Conservation (phyloP, 2,888 invertebrate genomes). For the Drosophila acutilabella region DNA sequence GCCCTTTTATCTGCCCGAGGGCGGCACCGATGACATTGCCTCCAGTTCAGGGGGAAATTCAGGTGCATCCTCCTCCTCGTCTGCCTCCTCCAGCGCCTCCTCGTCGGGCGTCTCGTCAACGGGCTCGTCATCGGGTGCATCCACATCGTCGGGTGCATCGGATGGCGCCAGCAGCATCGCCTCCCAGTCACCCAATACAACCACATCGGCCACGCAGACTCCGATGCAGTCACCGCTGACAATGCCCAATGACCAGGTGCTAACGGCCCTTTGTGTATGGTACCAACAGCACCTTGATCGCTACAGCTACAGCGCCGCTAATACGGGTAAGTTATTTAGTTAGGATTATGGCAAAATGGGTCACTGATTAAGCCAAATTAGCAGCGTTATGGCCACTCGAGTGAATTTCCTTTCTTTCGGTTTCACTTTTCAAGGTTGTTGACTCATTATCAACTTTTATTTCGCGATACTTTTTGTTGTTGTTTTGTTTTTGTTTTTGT, state of each 20-base stretch:
- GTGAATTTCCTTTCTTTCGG: conserved; percentile 46
- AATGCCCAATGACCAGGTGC: conserved; percentile 82
- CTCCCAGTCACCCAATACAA: conserved; percentile 84
- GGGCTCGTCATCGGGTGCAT: conserved; percentile 39
- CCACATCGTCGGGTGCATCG: conserved; percentile 61
- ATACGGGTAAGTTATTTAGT: conserved; percentile 77
- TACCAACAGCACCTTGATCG: conserved; percentile 75
- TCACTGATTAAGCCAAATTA: conserved; percentile 53
- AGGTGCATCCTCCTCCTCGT: conserved; percentile 55
- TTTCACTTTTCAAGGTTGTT: conserved; percentile 69
- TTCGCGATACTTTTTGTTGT: conserved; percentile 1
- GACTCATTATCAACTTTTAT: conserved; percentile 44
- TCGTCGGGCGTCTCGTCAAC: conserved; percentile 52
- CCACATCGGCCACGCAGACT: conserved; percentile 83
- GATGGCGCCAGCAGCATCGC: conserved; percentile 77
- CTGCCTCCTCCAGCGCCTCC: conserved; percentile 50
- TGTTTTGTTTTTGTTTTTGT: conserved; percentile 4
- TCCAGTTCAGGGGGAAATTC: conserved; percentile 73
- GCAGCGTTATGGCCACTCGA: conserved; percentile 40
- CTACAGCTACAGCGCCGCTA: conserved; percentile 64
- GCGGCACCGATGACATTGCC: conserved; percentile 82
- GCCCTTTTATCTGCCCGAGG: conserved; percentile 85
- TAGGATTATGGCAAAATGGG: conserved; percentile 59
- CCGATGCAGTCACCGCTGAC: conserved; percentile 80
- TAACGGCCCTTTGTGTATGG: conserved; percentile 84